Percentiles rank a stretch among this genome's conserved stretches.
These are phyloP conservation scores for Gisinianus flammeolus DNA, from an alignment of 2,888 invertebrate species.

Conservation along the genomic window DNA sequence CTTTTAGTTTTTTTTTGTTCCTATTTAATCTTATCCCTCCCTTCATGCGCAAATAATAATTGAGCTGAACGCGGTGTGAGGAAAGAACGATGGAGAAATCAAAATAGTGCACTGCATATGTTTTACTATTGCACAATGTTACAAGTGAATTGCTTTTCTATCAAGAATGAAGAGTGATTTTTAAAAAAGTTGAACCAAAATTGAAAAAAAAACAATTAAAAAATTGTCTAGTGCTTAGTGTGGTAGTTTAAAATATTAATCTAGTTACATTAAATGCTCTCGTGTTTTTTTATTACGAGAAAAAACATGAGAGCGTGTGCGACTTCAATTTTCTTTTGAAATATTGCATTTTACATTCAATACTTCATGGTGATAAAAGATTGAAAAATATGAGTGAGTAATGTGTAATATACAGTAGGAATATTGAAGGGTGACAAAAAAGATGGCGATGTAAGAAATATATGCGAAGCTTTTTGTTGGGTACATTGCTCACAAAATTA, in stretches of 20 bases:
- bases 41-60: constrained; percentile 13
- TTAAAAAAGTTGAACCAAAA: too few species aligned
- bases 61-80: constrained; percentile 20
- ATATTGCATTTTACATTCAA: background rate
- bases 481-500: background rate
- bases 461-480: background rate
- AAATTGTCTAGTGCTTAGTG: background rate
- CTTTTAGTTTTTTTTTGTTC: background rate
- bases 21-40: background rate
- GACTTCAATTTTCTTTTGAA: background rate
- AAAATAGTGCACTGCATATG: too few species aligned
- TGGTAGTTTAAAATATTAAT: background rate
- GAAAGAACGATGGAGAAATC: background rate
- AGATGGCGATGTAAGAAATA: constrained; percentile 36
- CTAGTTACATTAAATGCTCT: background rate
- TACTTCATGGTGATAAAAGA: background rate
- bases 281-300: background rate
- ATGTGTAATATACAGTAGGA: background rate
- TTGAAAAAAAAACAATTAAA: background rate
- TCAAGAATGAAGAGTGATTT: too few species aligned
- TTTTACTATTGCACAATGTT: too few species aligned
- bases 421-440: constrained; percentile 21
- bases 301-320: background rate
- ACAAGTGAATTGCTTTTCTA: too few species aligned
- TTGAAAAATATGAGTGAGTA: background rate